phyloP scores from a whole-genome alignment of 1,140 invertebrate genomes.

The Mesaphorura yosii region DNA sequence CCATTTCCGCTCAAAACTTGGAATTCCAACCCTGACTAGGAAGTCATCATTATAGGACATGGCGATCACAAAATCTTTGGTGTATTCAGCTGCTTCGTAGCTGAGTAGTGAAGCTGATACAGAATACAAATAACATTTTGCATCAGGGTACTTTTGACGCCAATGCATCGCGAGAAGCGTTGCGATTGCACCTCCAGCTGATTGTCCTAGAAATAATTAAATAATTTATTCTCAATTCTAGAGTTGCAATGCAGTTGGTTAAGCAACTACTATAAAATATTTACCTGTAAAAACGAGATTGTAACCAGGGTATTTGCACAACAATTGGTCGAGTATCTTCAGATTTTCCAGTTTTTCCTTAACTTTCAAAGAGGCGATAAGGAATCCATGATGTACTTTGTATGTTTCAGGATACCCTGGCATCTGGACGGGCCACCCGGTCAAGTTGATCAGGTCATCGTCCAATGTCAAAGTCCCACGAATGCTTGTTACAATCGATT shows the following conservation, averaged over 20 bases:
- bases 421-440: slow-evolving; percentile 59
- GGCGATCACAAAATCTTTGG: slow-evolving; percentile 68
- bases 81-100: slow-evolving; percentile 55
- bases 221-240: no score
- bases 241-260: no score
- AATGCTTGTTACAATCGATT: slow-evolving; percentile 68
- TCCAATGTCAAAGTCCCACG: slow-evolving; percentile 74
- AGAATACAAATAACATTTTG: slow-evolving; percentile 66
- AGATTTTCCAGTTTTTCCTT: slow-evolving; percentile 54
- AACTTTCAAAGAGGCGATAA: slow-evolving; percentile 65
- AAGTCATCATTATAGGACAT: slow-evolving; percentile 82
- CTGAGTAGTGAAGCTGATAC: slow-evolving; percentile 61
- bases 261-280: no score
- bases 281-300: slow-evolving; percentile 59
- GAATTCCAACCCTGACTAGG: slow-evolving; percentile 68
- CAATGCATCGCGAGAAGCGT: slow-evolving; percentile 64
- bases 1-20: slow-evolving; percentile 47
- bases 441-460: slow-evolving; percentile 77
- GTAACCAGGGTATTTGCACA: slow-evolving; percentile 57
- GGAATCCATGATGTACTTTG: slow-evolving; percentile 71
- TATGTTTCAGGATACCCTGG: slow-evolving; percentile 55
- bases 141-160: slow-evolving; percentile 53
- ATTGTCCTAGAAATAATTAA: no score
- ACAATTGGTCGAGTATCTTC: slow-evolving; percentile 57
- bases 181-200: slow-evolving; percentile 66